Base-by-base conservation (phyloP, 2,797 vertebrate genomes). In the Lagorchestes hirsutus region DNA sequence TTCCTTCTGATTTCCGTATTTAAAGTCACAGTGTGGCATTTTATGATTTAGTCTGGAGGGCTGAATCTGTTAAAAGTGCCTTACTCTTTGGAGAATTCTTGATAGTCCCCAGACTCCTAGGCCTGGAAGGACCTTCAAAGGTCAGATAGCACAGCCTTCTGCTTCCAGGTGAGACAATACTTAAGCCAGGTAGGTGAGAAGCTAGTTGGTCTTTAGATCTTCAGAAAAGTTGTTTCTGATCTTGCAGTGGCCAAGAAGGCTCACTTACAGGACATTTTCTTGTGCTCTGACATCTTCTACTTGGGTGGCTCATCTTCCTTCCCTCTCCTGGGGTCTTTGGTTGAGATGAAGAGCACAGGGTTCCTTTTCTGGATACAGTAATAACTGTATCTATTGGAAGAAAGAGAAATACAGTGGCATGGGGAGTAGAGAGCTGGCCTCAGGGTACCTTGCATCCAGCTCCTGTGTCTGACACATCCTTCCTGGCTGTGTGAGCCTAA, bases 31-130 rank as follows among this genome's bases (percentile, higher is more conserved):
- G 58, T 46, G 82, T n/a, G 55, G 28, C 13, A 91, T 97, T 95
- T 97, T 34, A 93, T 93, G 93, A 54, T 92, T 94, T 97, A 92
- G 9, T 93, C 59, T 95, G 52, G 12, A 93, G 10, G 4, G 10
- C 3, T 92, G 1, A 55, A 55, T 94, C 91, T 96, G 40, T 67
- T 93, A 94, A 91, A 96, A 96, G 14, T 1, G n/a, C 14, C 62
- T 10, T 52, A 55, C 40, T 40, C 28, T 95, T 96, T 97, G 54
- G 24, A 27, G 92, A 87, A 59, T 11, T 91, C 95, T 96, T 96
- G 14, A 90, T 94, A 91, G 90, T 93, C 93, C 91, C 34, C 93
- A 94, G 16, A 91, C 93, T 94, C 94, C 3, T 10, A 94, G 11
- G 24, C 0, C 18, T 90, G 2, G 8, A 93, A 94, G 55, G 34